phyloP scores from a whole-genome alignment of 2,797 vertebrate species.

The Cyclura pinguis region DNA sequence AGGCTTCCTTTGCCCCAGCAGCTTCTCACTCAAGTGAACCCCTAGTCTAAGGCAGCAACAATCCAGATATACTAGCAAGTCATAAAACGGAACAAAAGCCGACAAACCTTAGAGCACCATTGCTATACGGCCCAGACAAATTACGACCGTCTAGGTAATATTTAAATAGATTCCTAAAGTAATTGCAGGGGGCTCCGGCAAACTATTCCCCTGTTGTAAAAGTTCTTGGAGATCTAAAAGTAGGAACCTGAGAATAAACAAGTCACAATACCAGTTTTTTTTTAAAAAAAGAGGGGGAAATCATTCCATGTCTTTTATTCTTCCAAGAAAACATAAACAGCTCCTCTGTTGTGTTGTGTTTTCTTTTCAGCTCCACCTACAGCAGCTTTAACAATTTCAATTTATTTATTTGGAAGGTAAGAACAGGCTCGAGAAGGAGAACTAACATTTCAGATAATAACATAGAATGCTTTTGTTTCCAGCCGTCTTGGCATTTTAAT shows the following conservation, averaged over 20 bases:
- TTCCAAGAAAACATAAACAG: constrained; percentile 84
- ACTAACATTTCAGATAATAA: constrained; percentile 85
- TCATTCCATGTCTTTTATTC: constrained; percentile 82
- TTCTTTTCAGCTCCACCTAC: constrained; percentile 75
- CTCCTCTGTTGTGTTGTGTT: constrained; percentile 60
- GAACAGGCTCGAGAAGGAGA: constrained; percentile 81
- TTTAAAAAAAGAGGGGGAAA: constrained; percentile 68
- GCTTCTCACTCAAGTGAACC: constrained; percentile 90
- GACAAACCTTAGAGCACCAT: constrained; percentile 91
- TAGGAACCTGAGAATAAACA: constrained; percentile 84
- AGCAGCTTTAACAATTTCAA: constrained; percentile 87
- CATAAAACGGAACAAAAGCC: constrained; percentile 99
- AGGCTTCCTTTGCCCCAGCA: constrained; percentile 87
- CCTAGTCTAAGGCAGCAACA: constrained; percentile 92
- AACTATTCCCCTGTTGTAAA: constrained; percentile 84
- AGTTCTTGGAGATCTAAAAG: constrained; percentile 82
- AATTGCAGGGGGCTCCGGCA: constrained; percentile 83
- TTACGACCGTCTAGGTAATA: constrained; percentile 91
- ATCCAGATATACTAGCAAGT: constrained; percentile 96
- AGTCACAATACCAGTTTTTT: constrained; percentile 78
- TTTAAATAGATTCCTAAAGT: constrained; percentile 93
- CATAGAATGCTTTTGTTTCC: constrained; percentile 85
- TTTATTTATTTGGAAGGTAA: constrained; percentile 84
- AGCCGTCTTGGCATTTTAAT: constrained; percentile 83
- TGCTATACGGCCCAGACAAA: constrained; percentile 87